Base-by-base conservation (phyloP, 2,113 vertebrate genomes). In the Cervus canadensis region DNA sequence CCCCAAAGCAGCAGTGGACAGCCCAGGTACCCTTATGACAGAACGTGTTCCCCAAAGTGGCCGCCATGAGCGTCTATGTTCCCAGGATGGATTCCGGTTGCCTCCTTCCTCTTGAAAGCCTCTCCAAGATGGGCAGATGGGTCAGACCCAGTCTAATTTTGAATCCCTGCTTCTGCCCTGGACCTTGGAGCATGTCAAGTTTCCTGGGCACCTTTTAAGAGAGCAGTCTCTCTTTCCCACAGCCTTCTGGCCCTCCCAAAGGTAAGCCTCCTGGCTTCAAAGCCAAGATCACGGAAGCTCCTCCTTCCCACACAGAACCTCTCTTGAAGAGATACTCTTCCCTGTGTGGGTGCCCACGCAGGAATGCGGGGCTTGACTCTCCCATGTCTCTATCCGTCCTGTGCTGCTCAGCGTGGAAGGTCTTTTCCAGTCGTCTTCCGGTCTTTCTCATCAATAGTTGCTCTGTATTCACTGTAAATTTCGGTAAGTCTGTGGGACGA, bases 61-160 rank as follows among this genome's bases (percentile, higher is more conserved):
- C 5, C 1, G 1, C 30, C 78, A 52, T 3, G 5, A 52, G 17
- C 1, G 0, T 81, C 28, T 52, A 3, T 81, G 48, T 52, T 50
- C 30, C 3, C 30, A n/a, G 17, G 48, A 5, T 21, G 48, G 28
- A 33, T 21, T 33, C 78, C 78, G 52, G 9, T 52, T 52, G 48
- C 28, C 1, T 81, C 17, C 48, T 81, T 30, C 48, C 17, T 81
- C 28, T 33, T 3, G 6, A 10, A 50, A 81, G 17, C 28, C 16
- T 81, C 30, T n/a, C 30, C 10, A 21, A 81, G 28, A 52, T 81
- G 28, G 21, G 48, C 17, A 81, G 17, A 33, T n/a, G 30, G 17
- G 48, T 52, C 48, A 52, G 78, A 19, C 30, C 30, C 48, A 52
- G 78, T n/a, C 9, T 81, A 30, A 33, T n/a, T 81, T 81, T 30